These are phyloP conservation scores for Galemys pyrenaicus DNA, from an alignment of 2,113 vertebrate genomes.

Conservation along the genomic window DNA sequence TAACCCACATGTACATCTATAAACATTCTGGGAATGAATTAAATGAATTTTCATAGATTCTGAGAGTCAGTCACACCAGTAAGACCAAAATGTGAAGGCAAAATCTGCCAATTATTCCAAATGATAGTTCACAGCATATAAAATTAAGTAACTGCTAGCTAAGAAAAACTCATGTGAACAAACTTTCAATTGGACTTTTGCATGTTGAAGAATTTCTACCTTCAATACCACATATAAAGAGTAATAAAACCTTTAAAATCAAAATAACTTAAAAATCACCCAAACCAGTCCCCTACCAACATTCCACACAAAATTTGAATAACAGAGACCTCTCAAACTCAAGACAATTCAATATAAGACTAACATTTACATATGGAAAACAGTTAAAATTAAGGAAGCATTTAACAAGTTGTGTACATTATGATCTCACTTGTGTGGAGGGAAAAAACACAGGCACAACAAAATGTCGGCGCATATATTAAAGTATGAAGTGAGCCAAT, in stretches of 20 bases:
- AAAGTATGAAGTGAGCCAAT: conserved; percentile 37
- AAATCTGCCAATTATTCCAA: conserved; percentile 50
- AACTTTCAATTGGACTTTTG: conserved; percentile 5
- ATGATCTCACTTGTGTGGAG: neutral
- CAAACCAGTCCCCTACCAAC: conserved; percentile 14
- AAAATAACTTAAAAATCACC: conserved; percentile 38
- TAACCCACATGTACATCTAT: conserved; percentile 37
- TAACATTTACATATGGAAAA: conserved; percentile 47
- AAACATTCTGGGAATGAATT: conserved; percentile 14
- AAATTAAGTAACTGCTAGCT: conserved; percentile 60
- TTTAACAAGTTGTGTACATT: neutral
- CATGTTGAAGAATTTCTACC: conserved; percentile 26
- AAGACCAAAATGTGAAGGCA: conserved; percentile 50
- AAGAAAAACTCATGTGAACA: conserved; percentile 45
- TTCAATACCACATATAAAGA: neutral
- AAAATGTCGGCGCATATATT: neutral
- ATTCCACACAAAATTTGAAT: neutral
- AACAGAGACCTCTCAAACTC: conserved; percentile 11
- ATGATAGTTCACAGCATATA: neutral
- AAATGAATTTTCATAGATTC: conserved; percentile 28
- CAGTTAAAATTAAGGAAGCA: conserved; percentile 45
- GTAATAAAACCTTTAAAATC: neutral
- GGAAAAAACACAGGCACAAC: neutral
- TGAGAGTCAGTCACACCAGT: conserved; percentile 1
- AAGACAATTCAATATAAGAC: conserved; percentile 34